Percentiles rank a stretch among this genome's conserved stretches.
phyloP scores from a whole-genome alignment of 2,113 vertebrate species.

The Potamarius usumacintae region DNA sequence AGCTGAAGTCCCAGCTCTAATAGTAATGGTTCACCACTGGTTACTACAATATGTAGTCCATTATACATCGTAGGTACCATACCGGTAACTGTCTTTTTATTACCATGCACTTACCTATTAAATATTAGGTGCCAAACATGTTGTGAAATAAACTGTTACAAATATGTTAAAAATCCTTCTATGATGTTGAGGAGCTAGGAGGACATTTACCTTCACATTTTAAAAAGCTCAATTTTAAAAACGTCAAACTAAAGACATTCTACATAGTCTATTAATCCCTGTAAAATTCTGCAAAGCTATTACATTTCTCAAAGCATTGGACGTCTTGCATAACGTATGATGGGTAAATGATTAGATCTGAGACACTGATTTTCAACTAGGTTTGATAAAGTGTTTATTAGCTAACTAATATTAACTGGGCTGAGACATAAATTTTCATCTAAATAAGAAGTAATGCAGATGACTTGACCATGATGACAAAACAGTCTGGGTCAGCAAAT shows the following conservation, averaged over 20 bases:
- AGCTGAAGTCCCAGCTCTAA: not conserved
- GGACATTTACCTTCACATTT: not conserved
- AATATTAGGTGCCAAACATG: not conserved
- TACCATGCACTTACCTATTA: not conserved
- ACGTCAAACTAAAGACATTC: not conserved
- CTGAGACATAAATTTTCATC: not conserved
- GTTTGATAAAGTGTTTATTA: not conserved
- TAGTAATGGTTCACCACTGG: not conserved
- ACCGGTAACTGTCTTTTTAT: not conserved
- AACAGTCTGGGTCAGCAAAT: not conserved
- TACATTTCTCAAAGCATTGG: too few relatives aligned
- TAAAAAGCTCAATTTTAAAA: not conserved
- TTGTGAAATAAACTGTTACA: not conserved
- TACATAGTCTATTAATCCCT: not conserved
- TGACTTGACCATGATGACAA: not conserved
- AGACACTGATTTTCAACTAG: not conserved
- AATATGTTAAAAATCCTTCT: not conserved
- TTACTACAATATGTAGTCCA: not conserved
- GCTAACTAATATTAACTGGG: not conserved
- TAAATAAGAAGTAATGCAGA: not conserved
- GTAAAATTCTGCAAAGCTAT: not conserved
- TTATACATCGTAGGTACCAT: not conserved
- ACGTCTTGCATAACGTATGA: not conserved
- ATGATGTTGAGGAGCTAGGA: not conserved
- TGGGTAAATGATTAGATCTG: not conserved